Conservation (phyloP, 2,797 vertebrate species). For the Prionace glauca region DNA sequence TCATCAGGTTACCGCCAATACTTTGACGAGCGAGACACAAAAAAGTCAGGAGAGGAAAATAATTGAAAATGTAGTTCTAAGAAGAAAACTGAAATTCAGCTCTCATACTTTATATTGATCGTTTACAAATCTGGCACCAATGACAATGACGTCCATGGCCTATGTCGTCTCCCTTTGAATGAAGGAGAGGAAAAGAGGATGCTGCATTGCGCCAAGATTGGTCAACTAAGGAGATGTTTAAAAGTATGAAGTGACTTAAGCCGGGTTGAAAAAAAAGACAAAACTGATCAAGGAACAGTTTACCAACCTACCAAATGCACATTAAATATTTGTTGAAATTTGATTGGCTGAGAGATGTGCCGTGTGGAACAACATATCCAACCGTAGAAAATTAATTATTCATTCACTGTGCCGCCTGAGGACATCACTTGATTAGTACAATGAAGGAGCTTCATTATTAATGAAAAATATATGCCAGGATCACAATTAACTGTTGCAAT, state of each 20-base stretch:
- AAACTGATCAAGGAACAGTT: neutral
- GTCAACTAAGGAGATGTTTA: neutral
- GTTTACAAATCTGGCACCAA: neutral
- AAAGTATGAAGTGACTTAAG: neutral
- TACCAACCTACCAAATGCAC: neutral
- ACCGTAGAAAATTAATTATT: slow-evolving; percentile 57
- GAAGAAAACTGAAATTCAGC: neutral
- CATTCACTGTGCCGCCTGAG: slow-evolving; percentile 55
- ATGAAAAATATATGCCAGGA: slow-evolving; percentile 43
- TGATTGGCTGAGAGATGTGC: neutral
- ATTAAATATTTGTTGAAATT: neutral
- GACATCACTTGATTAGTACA: slow-evolving; percentile 56
- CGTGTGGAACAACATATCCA: neutral
- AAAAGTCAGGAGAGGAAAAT: neutral
- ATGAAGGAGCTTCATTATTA: slow-evolving; percentile 59
- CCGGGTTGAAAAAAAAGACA: neutral
- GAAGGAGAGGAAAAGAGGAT: neutral
- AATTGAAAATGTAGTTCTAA: neutral
- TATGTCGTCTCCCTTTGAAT: neutral
- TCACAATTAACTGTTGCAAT: too few species aligned
- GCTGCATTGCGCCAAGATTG: neutral
- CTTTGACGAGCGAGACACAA: neutral
- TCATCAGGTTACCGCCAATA: neutral
- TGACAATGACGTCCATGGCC: neutral
- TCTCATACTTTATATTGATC: too few species aligned